Conservation (phyloP, 1,140 invertebrate genomes). For the Dryas iulia region DNA sequence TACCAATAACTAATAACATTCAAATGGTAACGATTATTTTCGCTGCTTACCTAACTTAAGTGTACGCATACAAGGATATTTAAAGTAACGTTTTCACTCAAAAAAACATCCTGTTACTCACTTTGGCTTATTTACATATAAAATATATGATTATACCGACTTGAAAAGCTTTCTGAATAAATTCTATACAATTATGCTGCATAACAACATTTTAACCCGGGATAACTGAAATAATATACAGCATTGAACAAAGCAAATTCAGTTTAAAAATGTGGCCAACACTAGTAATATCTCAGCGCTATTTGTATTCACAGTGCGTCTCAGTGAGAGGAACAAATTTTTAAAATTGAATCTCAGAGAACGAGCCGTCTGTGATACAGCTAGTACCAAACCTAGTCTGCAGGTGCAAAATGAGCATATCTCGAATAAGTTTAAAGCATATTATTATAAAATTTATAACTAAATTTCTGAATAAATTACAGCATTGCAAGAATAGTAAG, state of each 20-base stretch:
- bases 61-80: too few relatives aligned
- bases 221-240: conserved; percentile 2
- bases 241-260: conserved; percentile 6
- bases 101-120: too few relatives aligned
- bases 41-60: too few relatives aligned
- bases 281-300: conserved; percentile 23
- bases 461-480: too few relatives aligned
- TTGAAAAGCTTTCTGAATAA: neutral
- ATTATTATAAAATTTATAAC: too few relatives aligned
- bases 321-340: conserved; percentile 65
- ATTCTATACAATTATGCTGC: neutral
- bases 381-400: conserved; percentile 31
- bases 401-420: neutral
- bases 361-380: conserved; percentile 55
- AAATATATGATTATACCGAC: neutral
- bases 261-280: conserved; percentile 17
- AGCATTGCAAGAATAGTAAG: too few relatives aligned
- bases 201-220: neutral
- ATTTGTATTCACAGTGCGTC: conserved; percentile 65
- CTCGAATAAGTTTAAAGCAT: neutral
- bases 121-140: neutral
- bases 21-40: too few relatives aligned
- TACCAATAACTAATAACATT: too few relatives aligned
- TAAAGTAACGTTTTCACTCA: too few relatives aligned
- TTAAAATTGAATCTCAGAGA: conserved; percentile 70